Evolutionary conservation across 1,140 invertebrate genomes (phyloP).

Genomic region (Drosophila pectinifera): DNA sequence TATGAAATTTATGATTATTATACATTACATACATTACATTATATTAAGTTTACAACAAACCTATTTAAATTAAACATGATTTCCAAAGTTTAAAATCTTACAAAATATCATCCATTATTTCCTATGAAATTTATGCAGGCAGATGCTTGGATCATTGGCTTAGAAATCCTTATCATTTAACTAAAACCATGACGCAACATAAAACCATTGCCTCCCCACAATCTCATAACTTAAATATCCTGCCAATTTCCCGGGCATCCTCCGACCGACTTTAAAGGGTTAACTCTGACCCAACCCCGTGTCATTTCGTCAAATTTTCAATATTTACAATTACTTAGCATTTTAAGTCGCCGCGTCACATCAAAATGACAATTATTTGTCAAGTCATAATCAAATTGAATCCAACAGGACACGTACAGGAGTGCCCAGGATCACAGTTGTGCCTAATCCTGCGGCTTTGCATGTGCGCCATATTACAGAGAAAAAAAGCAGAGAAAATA

Average conservation of each 20-base stretch:
- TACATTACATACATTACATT: no score
- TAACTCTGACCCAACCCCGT: no score
- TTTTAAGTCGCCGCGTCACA: constrained; percentile 77
- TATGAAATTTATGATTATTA: not conserved
- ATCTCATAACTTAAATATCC: constrained; percentile 21
- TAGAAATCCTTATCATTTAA: constrained; percentile 2
- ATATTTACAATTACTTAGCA: constrained; percentile 84
- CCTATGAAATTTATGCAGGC: not conserved
- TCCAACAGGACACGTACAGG: constrained; percentile 33
- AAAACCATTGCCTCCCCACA: constrained; percentile 8
- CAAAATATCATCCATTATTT: no score
- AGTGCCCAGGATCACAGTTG: constrained; percentile 67
- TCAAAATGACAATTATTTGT: constrained; percentile 83
- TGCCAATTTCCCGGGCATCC: not conserved
- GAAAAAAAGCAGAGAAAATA: constrained; percentile 16
- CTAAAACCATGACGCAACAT: constrained; percentile 21
- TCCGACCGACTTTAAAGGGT: constrained; percentile 46
- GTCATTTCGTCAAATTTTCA: constrained; percentile 59
- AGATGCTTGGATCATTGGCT: constrained; percentile 4
- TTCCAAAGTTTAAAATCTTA: not conserved
- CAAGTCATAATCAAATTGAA: constrained; percentile 82
- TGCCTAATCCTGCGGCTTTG: constrained; percentile 79
- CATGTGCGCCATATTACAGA: constrained; percentile 55
- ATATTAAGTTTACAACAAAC: no score
- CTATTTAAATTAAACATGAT: not conserved